These are phyloP conservation scores for Symphodus melops DNA, from an alignment of 2,113 vertebrate species.

Conservation along the genomic window DNA sequence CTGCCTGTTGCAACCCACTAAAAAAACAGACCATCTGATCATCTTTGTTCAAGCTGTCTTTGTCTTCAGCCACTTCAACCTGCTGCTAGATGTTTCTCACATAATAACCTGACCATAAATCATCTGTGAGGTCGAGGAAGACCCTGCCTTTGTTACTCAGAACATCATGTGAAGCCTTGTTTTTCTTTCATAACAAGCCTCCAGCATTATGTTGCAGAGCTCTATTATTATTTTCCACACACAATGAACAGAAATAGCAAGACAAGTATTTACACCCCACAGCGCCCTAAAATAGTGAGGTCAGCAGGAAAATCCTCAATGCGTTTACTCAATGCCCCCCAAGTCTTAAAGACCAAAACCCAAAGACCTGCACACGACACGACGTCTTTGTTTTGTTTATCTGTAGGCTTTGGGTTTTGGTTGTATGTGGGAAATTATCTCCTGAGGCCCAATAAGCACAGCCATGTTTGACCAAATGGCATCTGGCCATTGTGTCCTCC, in stretches of 20 bases:
- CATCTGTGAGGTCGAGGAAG: neutral
- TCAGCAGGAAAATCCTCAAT: neutral
- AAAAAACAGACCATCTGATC: neutral
- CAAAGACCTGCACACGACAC: neutral
- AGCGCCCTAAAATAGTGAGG: neutral
- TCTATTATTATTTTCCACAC: neutral
- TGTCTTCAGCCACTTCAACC: neutral
- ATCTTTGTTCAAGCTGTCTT: no score
- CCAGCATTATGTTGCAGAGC: neutral
- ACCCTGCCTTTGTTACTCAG: neutral
- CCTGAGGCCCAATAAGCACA: neutral
- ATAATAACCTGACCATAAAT: neutral
- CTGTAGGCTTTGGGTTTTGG: neutral
- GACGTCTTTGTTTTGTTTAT: neutral
- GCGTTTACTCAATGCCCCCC: neutral
- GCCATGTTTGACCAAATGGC: neutral
- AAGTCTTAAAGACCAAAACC: no score
- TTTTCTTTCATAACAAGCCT: neutral
- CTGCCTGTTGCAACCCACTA: conserved; percentile 7
- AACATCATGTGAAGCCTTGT: neutral
- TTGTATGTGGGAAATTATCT: neutral
- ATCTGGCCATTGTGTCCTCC: neutral
- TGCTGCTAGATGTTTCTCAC: neutral
- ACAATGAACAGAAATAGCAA: neutral
- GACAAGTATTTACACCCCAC: neutral